Percentiles rank a stretch among this genome's conserved stretches.
phyloP scores from a whole-genome alignment of 2,888 invertebrate genomes.

The Lomographa bimaculata region DNA sequence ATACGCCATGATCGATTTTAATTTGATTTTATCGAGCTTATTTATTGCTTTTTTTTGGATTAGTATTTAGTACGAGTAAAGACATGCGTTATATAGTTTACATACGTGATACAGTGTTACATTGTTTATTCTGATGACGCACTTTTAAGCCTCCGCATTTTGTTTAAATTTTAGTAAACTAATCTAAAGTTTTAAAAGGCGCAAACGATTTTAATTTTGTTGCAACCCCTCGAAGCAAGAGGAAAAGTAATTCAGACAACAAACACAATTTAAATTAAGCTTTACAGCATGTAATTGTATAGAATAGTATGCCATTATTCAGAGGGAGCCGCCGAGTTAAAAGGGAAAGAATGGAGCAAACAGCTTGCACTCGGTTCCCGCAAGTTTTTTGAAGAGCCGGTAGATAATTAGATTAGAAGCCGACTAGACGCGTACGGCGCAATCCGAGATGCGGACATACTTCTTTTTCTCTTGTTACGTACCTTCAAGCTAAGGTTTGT shows the following conservation, averaged over 20 bases:
- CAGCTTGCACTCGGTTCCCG: slow-evolving; percentile 55
- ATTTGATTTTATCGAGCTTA: no score
- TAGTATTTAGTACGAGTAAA: no score
- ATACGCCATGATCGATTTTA: no score
- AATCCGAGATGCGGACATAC: slow-evolving; percentile 39
- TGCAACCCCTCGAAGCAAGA: slow-evolving; percentile 10
- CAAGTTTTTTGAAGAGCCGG: slow-evolving; percentile 64
- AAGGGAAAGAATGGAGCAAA: slow-evolving; percentile 57
- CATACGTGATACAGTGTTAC: no score
- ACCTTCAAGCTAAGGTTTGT: slow-evolving; percentile 36
- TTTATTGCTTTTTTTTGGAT: no score
- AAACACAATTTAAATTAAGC: slow-evolving; percentile 36
- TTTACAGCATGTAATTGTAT: slow-evolving; percentile 35
- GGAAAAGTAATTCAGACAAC: slow-evolving; percentile 31
- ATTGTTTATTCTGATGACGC: no score
- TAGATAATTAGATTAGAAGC: slow-evolving; percentile 74
- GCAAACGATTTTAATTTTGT: slow-evolving; percentile 19
- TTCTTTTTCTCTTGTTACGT: slow-evolving; percentile 38
- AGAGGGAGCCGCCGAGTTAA: slow-evolving; percentile 41
- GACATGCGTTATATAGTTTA: no score
- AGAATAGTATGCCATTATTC: slow-evolving; percentile 47
- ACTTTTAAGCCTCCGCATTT: not conserved
- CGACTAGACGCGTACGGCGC: slow-evolving; percentile 26
- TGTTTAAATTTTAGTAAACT: slow-evolving; percentile 13
- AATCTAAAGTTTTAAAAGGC: slow-evolving; percentile 17